Base-by-base conservation (phyloP, 2,797 vertebrate genomes). In the Triplophysa yarkandensis region DNA sequence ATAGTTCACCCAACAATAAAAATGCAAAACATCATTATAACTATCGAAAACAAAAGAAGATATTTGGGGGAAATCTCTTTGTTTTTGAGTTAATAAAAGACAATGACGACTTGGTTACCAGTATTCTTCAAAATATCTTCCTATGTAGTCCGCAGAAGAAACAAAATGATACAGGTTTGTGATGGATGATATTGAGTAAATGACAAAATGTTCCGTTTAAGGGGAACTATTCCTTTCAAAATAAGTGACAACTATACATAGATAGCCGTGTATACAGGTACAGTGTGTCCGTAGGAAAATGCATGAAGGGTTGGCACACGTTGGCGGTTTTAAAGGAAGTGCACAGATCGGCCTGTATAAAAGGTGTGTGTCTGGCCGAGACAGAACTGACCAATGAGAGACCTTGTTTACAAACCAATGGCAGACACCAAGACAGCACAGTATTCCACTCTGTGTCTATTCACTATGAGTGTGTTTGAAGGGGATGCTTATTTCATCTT, bases 221-320 rank as follows among this genome's bases (percentile, higher is more conserved):
- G 36, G 11, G 11, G 11, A 39, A 39, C 36, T 11, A 4, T 39
- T 11, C 9, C 9, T 14, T 39, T 39, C 11, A 5, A 69, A 21
- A 75, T 23, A 81, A 80, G 82, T 83, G 80, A 83, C 83, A 64
- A 80, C 77, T 32, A 81, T 77, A 82, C 68, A 64, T 83, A 81
- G 84, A 34, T 36, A 81, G 43, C 80, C 66, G 70, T 28, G 10
- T 34, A 68, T 77, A 83, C 36, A 89, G 87, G 84, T 69, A 67
- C 46, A 71, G 63, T 62, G 68, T 76, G 74, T 84, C 86, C 87
- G 86, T 85, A 70, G 84, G 77, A 44, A 60, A 55, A 11, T 78
- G 73, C 79, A 87, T 91, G 87, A 91, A 90, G 87, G 88, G 85
- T 87, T 91, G 91, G 90, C 89, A 88, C 63, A 17, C 3, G 64